These are phyloP conservation scores for Parnassius smintheus DNA, from an alignment of 2,888 invertebrate species.

Conservation along the genomic window DNA sequence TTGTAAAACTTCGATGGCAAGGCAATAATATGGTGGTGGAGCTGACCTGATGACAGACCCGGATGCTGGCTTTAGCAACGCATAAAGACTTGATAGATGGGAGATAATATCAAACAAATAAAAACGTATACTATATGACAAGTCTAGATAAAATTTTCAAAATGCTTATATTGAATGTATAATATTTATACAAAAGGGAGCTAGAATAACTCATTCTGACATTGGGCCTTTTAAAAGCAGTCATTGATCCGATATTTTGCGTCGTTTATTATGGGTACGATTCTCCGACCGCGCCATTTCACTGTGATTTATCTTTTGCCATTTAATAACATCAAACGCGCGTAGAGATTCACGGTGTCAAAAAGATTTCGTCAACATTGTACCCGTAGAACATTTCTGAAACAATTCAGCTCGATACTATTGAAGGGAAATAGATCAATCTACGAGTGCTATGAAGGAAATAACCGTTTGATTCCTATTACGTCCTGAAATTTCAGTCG, in stretches of 20 bases:
- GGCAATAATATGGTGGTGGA: too few relatives aligned
- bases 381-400: conserved; percentile 31
- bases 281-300: conserved; percentile 4
- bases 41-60: too few relatives aligned
- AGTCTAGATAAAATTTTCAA: too few relatives aligned
- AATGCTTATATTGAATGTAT: not conserved
- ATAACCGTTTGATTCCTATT: conserved; percentile 60
- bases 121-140: too few relatives aligned
- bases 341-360: conserved; percentile 27
- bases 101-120: too few relatives aligned
- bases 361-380: conserved; percentile 28
- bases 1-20: too few relatives aligned
- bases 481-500: conserved; percentile 44
- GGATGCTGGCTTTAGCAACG: too few relatives aligned
- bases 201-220: conserved; percentile 37
- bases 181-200: not conserved
- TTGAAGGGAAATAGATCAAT: conserved; percentile 66
- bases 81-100: too few relatives aligned
- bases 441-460: conserved; percentile 51
- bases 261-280: conserved; percentile 29
- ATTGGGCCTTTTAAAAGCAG: conserved; percentile 36
- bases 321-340: conserved; percentile 28
- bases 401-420: conserved; percentile 36
- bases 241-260: conserved; percentile 41
- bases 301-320: conserved; percentile 10